phyloP scores from a whole-genome alignment of 2,888 invertebrate genomes.

The Drosophila algonquin region DNA sequence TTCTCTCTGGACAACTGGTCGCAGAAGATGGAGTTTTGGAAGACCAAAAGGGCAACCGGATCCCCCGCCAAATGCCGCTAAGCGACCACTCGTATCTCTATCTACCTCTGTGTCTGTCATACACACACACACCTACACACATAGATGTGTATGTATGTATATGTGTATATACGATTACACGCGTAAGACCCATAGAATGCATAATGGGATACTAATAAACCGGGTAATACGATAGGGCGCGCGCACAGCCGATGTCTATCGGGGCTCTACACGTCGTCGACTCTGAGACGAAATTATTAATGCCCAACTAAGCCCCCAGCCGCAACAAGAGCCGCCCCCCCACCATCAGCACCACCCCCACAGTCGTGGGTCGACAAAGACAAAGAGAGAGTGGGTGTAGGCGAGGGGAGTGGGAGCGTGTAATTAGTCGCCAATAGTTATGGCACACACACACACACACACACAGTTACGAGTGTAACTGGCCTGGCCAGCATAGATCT shows the following conservation, averaged over 20 bases:
- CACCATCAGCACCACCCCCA: neutral
- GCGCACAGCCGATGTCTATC: slow-evolving; percentile 64
- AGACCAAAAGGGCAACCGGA: neutral
- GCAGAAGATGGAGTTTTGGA: neutral
- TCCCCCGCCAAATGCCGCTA: neutral
- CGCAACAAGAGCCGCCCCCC: neutral
- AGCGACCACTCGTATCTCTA: neutral
- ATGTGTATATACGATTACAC: neutral
- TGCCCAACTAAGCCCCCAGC: slow-evolving; percentile 55
- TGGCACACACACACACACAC: slow-evolving; percentile 31
- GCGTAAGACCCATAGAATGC: slow-evolving; percentile 1
- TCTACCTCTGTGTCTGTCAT: neutral
- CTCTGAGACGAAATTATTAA: slow-evolving; percentile 72
- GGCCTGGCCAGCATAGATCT: slow-evolving; percentile 48
- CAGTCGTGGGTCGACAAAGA: neutral
- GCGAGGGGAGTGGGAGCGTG: slow-evolving; percentile 25
- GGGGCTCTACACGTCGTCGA: slow-evolving; percentile 65
- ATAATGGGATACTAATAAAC: slow-evolving; percentile 78
- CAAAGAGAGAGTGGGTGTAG: slow-evolving; percentile 3
- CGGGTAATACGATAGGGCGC: slow-evolving; percentile 70
- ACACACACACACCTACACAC: no score
- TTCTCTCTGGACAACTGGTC: neutral
- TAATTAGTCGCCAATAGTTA: slow-evolving; percentile 74
- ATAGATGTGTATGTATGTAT: no score
- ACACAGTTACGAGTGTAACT: slow-evolving; percentile 44